Evolutionary conservation across 2,888 invertebrate genomes (phyloP).

Genomic region (Diadegma fenestrale): DNA sequence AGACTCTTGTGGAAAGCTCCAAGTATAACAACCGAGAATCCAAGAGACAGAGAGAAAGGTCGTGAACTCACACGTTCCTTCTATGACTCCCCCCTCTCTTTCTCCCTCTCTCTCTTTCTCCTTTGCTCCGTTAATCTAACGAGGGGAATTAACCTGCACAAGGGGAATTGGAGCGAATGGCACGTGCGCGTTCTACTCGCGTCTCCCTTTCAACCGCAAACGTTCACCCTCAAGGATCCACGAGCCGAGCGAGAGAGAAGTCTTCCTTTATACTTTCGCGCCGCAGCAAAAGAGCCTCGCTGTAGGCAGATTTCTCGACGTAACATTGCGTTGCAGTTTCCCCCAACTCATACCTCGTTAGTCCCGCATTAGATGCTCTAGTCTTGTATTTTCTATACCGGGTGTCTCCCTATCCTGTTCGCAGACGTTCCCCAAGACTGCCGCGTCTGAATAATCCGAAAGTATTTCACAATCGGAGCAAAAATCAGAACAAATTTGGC

Average conservation of each 20-base stretch:
- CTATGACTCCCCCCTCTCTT: background rate
- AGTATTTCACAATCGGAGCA: too few species aligned
- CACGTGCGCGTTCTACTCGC: slow-evolving; percentile 52
- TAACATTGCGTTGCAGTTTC: slow-evolving; percentile 60
- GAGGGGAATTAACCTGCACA: slow-evolving; percentile 78
- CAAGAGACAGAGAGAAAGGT: slow-evolving; percentile 69
- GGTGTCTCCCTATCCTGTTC: background rate
- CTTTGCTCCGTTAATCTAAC: slow-evolving; percentile 73
- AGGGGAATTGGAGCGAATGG: slow-evolving; percentile 56
- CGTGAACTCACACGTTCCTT: slow-evolving; percentile 35
- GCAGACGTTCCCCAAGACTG: background rate
- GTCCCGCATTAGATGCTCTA: slow-evolving; percentile 44
- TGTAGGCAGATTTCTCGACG: slow-evolving; percentile 52
- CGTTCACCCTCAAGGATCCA: slow-evolving; percentile 21
- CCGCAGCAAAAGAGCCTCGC: slow-evolving; percentile 39
- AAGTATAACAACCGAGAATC: slow-evolving; percentile 35
- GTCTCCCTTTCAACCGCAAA: slow-evolving; percentile 21
- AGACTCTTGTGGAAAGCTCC: slow-evolving; percentile 26
- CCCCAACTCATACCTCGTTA: slow-evolving; percentile 64
- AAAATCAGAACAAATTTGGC: too few species aligned
- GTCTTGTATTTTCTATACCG: slow-evolving; percentile 27
- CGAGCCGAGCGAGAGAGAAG: slow-evolving; percentile 10
- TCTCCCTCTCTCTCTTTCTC: slow-evolving; percentile 49
- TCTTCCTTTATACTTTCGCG: slow-evolving; percentile 48
- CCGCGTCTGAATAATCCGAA: too few species aligned